Base-by-base conservation (phyloP, 2,797 vertebrate genomes). In the Argyrosomus regius region DNA sequence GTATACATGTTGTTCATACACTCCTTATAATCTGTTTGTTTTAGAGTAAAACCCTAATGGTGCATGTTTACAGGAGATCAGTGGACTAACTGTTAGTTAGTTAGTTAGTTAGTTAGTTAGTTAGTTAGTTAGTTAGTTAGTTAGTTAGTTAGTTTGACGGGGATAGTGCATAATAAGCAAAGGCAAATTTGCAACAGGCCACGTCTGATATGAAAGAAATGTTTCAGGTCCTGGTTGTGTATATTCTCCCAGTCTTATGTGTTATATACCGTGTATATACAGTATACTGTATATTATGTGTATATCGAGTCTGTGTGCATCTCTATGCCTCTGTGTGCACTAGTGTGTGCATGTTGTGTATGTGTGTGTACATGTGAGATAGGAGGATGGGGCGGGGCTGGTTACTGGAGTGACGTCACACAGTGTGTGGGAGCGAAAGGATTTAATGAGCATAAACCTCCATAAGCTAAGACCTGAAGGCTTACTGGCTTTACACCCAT, bases 401-500 rank as follows among this genome's bases (percentile, higher is more conserved):
- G 52, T 62, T 66, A 63, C 41, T 59, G 58, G 14, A 54, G 56
- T 88, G 82, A 89, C 82, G 83, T 89, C 89, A 85, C 59, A 8
- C 68, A 67, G 48, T 20, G 82, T 81, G 77, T 71, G 77, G 49
- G 54, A 83, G 79, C 17, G 67, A 79, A 88, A 90, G 85, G 88
- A 93, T 88, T 87, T 90, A 84, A 92, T 87, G 78, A 89, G 75
- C 78, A 81, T 91, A 92, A 93, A 91, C 63, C 87, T 89, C 65
- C 65, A 86, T 91, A 86, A 91, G 88, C 91, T 91, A 61, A 74
- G 45, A 88, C 80, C 85, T 85, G 72, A 77, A 87, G 86, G 85
- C 87, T 93, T 93, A 93, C 83, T 83, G 89, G 87, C 90, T 93
- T 89, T 87, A 72, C 76, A 72, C 75, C 83, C 89, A 90, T 90